Evolutionary conservation across 35 echinoderm and acorn worm species (phyloP), one percentile per base, ranked within the genome.

Genomic region (Apostichopus japonicus): DNA sequence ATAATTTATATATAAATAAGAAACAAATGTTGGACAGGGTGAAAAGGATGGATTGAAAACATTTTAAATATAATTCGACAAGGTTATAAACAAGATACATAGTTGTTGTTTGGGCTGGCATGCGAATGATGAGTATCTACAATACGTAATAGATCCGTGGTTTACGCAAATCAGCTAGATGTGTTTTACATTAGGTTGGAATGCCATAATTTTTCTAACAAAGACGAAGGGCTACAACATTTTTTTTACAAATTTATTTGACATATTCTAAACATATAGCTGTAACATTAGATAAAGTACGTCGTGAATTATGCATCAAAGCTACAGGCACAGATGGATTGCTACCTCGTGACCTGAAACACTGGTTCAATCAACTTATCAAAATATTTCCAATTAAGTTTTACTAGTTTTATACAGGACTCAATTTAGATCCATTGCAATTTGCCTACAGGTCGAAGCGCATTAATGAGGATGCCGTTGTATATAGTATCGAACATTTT

Each of bases 131-230:
- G 27, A 33, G 27, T 33, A 33, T 33, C 0, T 33, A 33, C 27
- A 1, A 1, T 33, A 1, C 27, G 27, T 33, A 33, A 33, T 33
- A 1, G 27, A 33, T 33, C 27, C 27, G 27, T 33, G 27, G 27
- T 33, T 51, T 84, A 53, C 13, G 81, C 55, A 54, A 58, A n/a
- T 55, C 0, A 84, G 55, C 17, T 84, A 22, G 1, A 58, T 84
- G 55, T 84, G 13, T 84, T 55, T 53, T 84, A 84, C 13, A 84
- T 51, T 84, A 78, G 76, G 76, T 78, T 78, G 10, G 19, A 78
- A 16, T 78, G 21, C 19, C 76, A 78, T 22, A 27, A 78, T 1
- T 78, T 78, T 78, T 78, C 76, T 78, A 21, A 21, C 21, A 22
- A 78, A 78, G 21, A 0, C 76, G 21, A 78, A 78, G 76, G 5